These are phyloP conservation scores for Mesocricetus auratus DNA, from an alignment of 2,113 vertebrate genomes.

Conservation along the genomic window DNA sequence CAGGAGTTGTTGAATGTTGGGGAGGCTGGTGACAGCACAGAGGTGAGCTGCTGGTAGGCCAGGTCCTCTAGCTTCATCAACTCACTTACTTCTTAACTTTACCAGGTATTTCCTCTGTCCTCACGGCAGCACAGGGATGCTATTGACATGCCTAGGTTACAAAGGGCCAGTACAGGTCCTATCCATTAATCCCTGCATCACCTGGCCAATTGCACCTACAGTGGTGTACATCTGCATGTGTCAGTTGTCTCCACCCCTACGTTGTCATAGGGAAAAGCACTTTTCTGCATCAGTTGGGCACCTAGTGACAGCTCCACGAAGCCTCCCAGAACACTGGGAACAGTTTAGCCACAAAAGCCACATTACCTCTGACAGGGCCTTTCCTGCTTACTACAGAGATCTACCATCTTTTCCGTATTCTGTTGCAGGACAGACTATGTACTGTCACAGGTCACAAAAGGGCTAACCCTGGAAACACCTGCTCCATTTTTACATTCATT, in stretches of 20 bases:
- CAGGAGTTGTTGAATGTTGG: too few relatives aligned
- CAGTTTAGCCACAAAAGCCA: not conserved
- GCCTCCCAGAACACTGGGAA: rapidly evolving
- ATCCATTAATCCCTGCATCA: not conserved
- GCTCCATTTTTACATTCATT: not conserved
- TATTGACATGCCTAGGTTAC: not conserved
- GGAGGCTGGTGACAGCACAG: not conserved
- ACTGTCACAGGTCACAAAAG: not conserved
- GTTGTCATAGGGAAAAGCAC: not conserved
- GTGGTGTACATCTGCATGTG: not conserved
- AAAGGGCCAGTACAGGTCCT: not conserved
- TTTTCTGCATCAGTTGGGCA: not conserved
- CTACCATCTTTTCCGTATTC: not conserved
- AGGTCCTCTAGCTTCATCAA: not conserved
- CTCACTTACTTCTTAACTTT: not conserved
- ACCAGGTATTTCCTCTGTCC: not conserved
- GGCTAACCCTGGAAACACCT: not conserved
- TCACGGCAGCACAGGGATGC: not conserved
- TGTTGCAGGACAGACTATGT: not conserved
- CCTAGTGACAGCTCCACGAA: not conserved
- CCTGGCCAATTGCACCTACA: not conserved
- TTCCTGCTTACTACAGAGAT: not conserved
- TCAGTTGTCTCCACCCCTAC: not conserved
- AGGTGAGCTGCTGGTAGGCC: not conserved
- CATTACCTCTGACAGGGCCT: not conserved